Percentiles rank a stretch among this genome's conserved stretches.
phyloP scores from a whole-genome alignment of 1,140 invertebrate genomes.

The Trinorchestia longiramus region DNA sequence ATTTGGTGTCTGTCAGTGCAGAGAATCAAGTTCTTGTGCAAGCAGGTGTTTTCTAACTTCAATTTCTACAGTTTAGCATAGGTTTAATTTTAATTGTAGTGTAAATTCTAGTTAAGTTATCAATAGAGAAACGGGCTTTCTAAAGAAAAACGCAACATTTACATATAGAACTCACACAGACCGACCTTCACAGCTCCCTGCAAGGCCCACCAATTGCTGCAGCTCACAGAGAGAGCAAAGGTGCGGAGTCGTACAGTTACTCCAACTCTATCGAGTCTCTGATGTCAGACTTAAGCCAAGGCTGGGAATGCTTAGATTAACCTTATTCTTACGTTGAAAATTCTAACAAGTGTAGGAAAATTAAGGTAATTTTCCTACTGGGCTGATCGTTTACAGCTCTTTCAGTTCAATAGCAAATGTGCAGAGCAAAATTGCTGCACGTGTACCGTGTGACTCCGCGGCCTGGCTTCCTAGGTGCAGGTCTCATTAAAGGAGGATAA shows the following conservation, averaged over 20 bases:
- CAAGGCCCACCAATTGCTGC: background rate
- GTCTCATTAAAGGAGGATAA: background rate
- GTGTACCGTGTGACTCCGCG: background rate
- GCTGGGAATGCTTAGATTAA: background rate
- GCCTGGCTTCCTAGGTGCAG: background rate
- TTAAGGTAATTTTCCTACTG: background rate
- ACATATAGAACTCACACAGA: background rate
- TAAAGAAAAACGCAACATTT: background rate
- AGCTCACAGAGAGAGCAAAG: background rate
- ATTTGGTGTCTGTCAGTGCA: too few species aligned
- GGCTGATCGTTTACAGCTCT: background rate
- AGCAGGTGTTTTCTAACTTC: too few species aligned
- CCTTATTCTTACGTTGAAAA: background rate
- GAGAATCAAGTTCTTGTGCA: too few species aligned
- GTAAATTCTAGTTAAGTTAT: too few species aligned
- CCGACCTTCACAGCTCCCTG: background rate
- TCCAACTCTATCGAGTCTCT: background rate
- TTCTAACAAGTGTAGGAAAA: background rate
- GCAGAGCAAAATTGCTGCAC: background rate
- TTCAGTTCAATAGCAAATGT: background rate
- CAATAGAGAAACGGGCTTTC: too few species aligned
- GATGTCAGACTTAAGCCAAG: background rate
- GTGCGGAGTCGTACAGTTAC: background rate
- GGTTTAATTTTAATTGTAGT: too few species aligned
- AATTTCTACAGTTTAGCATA: too few species aligned